Evolutionary conservation across 2,888 invertebrate genomes (phyloP).

Genomic region (Micoletzkya japonica): DNA sequence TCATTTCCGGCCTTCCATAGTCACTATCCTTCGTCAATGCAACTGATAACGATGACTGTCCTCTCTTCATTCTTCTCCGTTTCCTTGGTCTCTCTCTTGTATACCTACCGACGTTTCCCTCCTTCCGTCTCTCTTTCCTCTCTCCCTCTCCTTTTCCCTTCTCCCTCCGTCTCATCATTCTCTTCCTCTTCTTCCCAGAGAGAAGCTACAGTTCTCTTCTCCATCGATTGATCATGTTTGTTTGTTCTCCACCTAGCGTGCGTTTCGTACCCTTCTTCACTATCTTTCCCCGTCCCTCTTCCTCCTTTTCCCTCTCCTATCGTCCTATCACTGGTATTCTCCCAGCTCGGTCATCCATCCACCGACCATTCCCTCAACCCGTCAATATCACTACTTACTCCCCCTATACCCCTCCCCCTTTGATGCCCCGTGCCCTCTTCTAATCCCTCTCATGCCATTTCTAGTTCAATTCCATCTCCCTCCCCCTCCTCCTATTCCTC

Average conservation of each 20-base stretch:
- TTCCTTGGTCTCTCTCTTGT: too few species aligned
- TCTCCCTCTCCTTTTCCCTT: neutral
- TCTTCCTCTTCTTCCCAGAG: too few species aligned
- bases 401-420: too few species aligned
- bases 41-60: too few species aligned
- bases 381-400: too few species aligned
- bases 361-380: neutral
- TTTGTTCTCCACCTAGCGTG: too few species aligned
- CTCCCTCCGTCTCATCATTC: slow-evolving; percentile 7
- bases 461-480: neutral
- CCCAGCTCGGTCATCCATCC: neutral
- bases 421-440: too few species aligned
- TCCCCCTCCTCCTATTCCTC: neutral
- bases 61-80: too few species aligned
- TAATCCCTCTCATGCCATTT: neutral
- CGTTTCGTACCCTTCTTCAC: slow-evolving; percentile 20
- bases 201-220: too few species aligned
- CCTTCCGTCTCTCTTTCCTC: neutral
- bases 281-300: slow-evolving; percentile 14
- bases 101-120: too few species aligned
- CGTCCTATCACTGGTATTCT: neutral
- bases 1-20: too few species aligned
- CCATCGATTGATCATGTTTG: slow-evolving; percentile 23
- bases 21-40: too few species aligned
- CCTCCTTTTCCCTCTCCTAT: slow-evolving; percentile 14